phyloP scores from a whole-genome alignment of 2,888 invertebrate species.

The Eudasyphora cyanicolor region DNA sequence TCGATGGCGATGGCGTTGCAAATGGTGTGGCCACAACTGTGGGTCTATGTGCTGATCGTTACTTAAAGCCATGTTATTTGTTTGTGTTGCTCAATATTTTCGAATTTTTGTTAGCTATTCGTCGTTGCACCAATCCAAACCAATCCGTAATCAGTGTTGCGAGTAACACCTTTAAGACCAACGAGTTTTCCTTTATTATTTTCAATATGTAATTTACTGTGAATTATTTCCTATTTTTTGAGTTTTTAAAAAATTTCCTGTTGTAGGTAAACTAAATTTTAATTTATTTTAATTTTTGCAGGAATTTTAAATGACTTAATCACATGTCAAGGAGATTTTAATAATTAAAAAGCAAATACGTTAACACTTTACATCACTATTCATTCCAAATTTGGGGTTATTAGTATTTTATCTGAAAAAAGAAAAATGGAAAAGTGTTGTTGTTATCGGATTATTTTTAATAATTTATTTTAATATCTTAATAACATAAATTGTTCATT shows the following conservation, averaged over 20 bases:
- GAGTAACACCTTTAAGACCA: conserved; percentile 17
- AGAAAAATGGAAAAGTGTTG: neutral
- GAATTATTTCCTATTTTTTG: conserved; percentile 2
- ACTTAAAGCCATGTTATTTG: conserved; percentile 53
- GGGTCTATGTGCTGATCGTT: conserved; percentile 43
- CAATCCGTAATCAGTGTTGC: neutral
- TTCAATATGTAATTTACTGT: conserved; percentile 5
- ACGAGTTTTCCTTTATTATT: conserved; percentile 3
- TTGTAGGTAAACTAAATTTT: neutral
- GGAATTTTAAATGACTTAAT: neutral
- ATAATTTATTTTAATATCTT: too few relatives aligned
- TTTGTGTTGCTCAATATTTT: conserved; percentile 25
- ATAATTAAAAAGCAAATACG: neutral
- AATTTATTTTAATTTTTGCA: neutral
- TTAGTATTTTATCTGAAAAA: conserved; percentile 33
- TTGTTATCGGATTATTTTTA: too few relatives aligned
- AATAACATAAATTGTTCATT: too few relatives aligned
- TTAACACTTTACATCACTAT: conserved; percentile 23
- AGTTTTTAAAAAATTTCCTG: neutral
- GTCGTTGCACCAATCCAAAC: neutral
- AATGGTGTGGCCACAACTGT: conserved; percentile 52
- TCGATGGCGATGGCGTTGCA: conserved; percentile 34
- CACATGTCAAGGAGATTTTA: neutral
- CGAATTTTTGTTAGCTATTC: neutral
- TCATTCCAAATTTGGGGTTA: neutral